Base-by-base conservation (phyloP, 1,140 invertebrate species). In the Drosophila grimshawi region DNA sequence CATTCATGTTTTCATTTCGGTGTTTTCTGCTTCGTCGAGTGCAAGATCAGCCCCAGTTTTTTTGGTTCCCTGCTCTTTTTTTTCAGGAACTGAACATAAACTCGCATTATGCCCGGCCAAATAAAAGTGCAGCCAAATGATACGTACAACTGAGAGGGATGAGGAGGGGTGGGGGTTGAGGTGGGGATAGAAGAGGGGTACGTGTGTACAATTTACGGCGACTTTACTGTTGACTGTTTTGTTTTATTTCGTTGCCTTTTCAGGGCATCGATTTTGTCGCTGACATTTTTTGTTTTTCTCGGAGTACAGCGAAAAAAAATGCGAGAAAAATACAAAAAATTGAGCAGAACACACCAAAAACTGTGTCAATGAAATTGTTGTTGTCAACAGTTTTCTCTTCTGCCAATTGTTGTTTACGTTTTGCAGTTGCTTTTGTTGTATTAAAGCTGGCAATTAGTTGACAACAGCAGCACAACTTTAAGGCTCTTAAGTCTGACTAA, bases 91-190 rank as follows among this genome's bases (percentile, higher is more conserved):
- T 33, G 19, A 88, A 88, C 83, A 88, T 86, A 88, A 88, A 86
- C 76, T 80, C 78, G 71, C 80, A 88, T 86, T 82, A 88, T 86
- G 83, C 60, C 76, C 63, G 46, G 71, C 71, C 76, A 88, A 88
- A 86, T 86, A 86, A 86, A 86, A 80, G 76, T 83, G 83, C 82
- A 86, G 76, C 83, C 83, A 88, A 86, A 86, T 88, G 82, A 88
- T 83, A 86, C 82, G 82, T 88, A 88, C 82, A 83, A 79, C 68
- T 82, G 79, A 59, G 51, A 33, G 43, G 41, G 57, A 29, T 29
- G 33, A 8, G 63, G 32, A 33, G 43, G 3, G 5, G n/a, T n/a
- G 10, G 6, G 3, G 8, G 1, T 6, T 27, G 27, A 5, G 37
- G 4, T n/a, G 32, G 33, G 5, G 19, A 33, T 6, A 11, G 33